A percentile compares a stretch with the other conserved stretches of the same genome.
phyloP scores from a whole-genome alignment of 2,797 vertebrate species.

The Helicolenus hilgendorfi region DNA sequence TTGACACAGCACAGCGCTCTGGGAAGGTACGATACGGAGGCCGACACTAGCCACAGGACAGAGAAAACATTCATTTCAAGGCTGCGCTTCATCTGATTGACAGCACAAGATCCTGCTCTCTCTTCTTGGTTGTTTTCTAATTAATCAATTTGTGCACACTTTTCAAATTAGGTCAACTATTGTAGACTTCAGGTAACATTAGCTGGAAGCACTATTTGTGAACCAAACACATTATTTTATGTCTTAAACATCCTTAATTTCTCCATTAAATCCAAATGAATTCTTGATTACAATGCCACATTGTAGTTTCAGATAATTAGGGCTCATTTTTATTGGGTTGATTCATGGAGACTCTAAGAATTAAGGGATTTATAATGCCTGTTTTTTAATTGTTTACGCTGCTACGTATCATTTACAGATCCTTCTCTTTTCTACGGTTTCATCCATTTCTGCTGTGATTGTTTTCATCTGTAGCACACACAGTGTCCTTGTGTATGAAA shows the following conservation, averaged over 20 bases:
- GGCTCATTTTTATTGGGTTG: neutral
- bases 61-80: constrained; percentile 27
- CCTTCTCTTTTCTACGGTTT: neutral
- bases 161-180: neutral
- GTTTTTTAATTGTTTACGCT: neutral
- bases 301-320: neutral
- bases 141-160: neutral
- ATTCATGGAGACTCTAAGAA: neutral
- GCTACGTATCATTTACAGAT: neutral
- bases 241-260: constrained; percentile 1
- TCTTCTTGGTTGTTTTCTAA: neutral
- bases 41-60: constrained; percentile 39
- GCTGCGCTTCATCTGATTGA: constrained; percentile 20
- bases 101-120: neutral
- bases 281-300: constrained; percentile 9
- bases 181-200: neutral
- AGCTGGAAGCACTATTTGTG: neutral
- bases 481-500: neutral
- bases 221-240: neutral
- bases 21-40: constrained; percentile 34
- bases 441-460: neutral
- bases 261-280: constrained; percentile 1
- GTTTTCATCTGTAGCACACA: neutral
- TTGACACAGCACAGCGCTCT: neutral
- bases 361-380: neutral